Evolutionary conservation across 53 echinoderm and acorn worm genomes (phyloP).

Genomic region (Glandiceps talaboti): DNA sequence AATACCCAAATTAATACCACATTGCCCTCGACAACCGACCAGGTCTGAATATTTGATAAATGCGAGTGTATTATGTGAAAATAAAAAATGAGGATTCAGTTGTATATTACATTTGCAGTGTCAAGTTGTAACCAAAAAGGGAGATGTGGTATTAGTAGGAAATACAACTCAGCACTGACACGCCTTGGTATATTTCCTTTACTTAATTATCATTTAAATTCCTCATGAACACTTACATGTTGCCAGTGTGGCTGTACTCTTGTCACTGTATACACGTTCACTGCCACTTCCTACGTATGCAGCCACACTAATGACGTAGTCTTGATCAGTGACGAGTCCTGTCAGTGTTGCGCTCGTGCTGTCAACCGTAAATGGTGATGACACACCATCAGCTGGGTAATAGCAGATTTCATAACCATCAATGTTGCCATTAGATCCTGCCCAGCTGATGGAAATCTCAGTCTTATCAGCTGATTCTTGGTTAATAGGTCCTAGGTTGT

Average conservation of each 20-base stretch:
- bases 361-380: slow-evolving; percentile 6
- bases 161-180: no score
- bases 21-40: no score
- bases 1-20: no score
- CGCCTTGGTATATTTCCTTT: no score
- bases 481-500: background rate
- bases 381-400: slow-evolving; percentile 4
- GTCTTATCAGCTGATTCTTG: background rate
- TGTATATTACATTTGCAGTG: no score
- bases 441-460: slow-evolving; percentile 9
- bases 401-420: slow-evolving; percentile 16
- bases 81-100: no score
- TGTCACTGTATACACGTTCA: slow-evolving; percentile 21
- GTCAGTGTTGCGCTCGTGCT: slow-evolving; percentile 10
- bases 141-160: no score
- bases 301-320: slow-evolving; percentile 45
- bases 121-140: no score
- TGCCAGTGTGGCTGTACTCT: background rate
- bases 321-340: slow-evolving; percentile 4
- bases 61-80: no score
- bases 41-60: no score
- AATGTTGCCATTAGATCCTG: background rate
- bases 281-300: slow-evolving; percentile 13
- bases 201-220: background rate
- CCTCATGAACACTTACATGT: background rate